Evolutionary conservation across 64 coral and sea anemone genomes (phyloP), one percentile per base, ranked within the genome.

Genomic region (Astreopora myriophthalma): DNA sequence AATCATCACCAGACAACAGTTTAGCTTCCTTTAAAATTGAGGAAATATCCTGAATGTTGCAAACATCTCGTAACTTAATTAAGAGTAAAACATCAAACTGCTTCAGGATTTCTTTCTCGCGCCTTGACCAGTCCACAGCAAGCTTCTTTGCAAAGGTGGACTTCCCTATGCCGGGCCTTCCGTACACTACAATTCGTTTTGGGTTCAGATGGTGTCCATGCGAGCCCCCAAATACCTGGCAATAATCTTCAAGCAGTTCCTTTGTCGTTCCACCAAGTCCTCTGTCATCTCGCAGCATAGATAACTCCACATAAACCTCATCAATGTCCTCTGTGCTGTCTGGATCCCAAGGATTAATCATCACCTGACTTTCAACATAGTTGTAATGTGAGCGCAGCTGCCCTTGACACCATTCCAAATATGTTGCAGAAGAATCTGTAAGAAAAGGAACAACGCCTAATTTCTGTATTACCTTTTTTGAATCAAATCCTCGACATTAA

Each of bases 121-220:
- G 38, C 11, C 44, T 77, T 13, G 74, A 5, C 74, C 74, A 77
- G 25, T 77, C 44, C 22, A 77, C 40, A 16, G 74, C 38, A 17
- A 77, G 10, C 26, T 77, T 48, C 26, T 77, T 22, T 48, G 74
- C 25, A 44, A 77, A 77, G n/a, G 74, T 77, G 10, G 74, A 77
- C 40, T 78, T 78, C 29, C 75, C 75, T 51, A 78, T 31, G 24
- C 75, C 75, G 0, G 75, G 75, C 28, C 22, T 78, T 14, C 75
- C 75, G 25, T 78, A 78, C 23, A 78, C 75, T 13, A 78, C 40
- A 78, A 78, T 78, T 78, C 42, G 13, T 49, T 52, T 52, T 29
- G 42, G 46, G 44, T 16, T 78, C 12, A 7, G 44, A 49, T 55
- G 25, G 17, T 6, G 9, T 55, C 46, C 25, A 28, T 51, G 9